These are phyloP conservation scores for Harmothoe impar DNA, from an alignment of 2,888 invertebrate genomes.

Conservation along the genomic window DNA sequence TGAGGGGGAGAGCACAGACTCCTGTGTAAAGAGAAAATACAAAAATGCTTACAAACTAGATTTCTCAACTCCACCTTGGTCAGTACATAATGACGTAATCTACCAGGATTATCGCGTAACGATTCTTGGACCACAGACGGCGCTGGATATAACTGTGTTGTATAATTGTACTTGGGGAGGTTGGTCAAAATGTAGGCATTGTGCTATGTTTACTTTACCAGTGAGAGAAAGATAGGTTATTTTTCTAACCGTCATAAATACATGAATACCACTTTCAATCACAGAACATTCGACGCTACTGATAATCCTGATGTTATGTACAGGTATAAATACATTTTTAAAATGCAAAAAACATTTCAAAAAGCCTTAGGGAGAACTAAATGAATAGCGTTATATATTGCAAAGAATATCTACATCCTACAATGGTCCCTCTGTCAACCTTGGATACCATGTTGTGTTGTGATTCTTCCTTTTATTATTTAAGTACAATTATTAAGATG, in stretches of 20 bases:
- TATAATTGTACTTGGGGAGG: too few species aligned
- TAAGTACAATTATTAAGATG: conserved; percentile 18
- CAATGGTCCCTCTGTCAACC: conserved; percentile 6
- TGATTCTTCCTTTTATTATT: background rate
- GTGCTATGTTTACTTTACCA: too few species aligned
- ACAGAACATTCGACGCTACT: conserved; percentile 43
- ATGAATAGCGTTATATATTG: conserved; percentile 26
- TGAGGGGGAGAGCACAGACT: too few species aligned
- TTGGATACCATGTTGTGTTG: background rate
- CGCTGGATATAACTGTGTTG: too few species aligned
- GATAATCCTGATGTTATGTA: conserved; percentile 40
- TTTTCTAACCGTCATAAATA: conserved; percentile 17
- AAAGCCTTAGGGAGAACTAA: conserved; percentile 20
- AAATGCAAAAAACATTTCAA: conserved; percentile 36
- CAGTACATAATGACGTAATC: too few species aligned
- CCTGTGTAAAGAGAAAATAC: too few species aligned
- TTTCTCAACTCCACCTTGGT: too few species aligned
- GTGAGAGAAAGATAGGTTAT: background rate
- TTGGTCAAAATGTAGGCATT: too few species aligned
- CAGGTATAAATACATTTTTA: conserved; percentile 2
- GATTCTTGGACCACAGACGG: too few species aligned
- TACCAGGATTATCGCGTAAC: too few species aligned
- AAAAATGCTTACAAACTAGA: too few species aligned
- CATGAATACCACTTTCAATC: conserved; percentile 50
- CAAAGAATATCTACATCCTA: conserved; percentile 43